Conservation (phyloP, 2,888 invertebrate genomes). For the Ectobius pallidus region DNA sequence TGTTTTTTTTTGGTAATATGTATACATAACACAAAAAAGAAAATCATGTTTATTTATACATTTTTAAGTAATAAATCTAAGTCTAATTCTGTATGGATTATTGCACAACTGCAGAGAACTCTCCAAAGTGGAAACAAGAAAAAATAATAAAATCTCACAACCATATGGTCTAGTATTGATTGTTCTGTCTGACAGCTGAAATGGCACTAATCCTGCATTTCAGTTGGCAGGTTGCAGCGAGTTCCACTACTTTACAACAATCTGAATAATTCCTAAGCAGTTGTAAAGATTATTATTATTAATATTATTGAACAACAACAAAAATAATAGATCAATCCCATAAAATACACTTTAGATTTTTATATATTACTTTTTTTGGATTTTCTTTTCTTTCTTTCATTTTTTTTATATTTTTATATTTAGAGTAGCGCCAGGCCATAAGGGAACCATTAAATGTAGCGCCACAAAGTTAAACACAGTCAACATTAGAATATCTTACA, state of each 20-base stretch:
- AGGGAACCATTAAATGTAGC: slow-evolving; percentile 21
- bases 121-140: slow-evolving; percentile 39
- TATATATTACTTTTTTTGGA: slow-evolving; percentile 28
- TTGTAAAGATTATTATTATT: slow-evolving; percentile 12
- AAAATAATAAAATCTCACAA: slow-evolving; percentile 34
- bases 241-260: slow-evolving; percentile 29
- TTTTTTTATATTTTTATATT: slow-evolving; percentile 19
- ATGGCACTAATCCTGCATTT: slow-evolving; percentile 13
- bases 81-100: slow-evolving; percentile 35
- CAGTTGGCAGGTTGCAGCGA: slow-evolving; percentile 26
- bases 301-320: slow-evolving; percentile 30
- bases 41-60: not conserved
- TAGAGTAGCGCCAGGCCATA: slow-evolving; percentile 4
- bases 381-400: too few species aligned
- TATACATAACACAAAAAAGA: slow-evolving; percentile 28
- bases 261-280: slow-evolving; percentile 16
- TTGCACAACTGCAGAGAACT: slow-evolving; percentile 52
- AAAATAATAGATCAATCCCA: slow-evolving; percentile 38
- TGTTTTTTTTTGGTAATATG: slow-evolving; percentile 32
- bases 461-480: slow-evolving; percentile 19
- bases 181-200: slow-evolving; percentile 34
- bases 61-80: slow-evolving; percentile 31
- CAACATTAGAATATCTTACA: slow-evolving; percentile 35
- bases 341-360: slow-evolving; percentile 38
- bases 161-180: slow-evolving; percentile 29